Conservation (phyloP, 2,797 vertebrate species). For the Hipposideros larvatus region DNA sequence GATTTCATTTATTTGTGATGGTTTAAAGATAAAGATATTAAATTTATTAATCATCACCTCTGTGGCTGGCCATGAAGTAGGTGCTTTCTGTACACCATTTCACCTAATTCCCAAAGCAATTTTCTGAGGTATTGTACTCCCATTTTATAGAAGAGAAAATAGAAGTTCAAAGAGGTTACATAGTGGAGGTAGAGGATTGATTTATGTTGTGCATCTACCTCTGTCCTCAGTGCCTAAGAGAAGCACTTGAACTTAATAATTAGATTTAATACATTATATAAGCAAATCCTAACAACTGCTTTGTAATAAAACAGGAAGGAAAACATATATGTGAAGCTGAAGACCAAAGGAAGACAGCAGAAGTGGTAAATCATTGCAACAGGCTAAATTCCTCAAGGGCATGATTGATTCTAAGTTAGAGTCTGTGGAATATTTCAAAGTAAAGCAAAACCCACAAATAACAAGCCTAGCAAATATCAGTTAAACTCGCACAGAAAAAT, state of each 20-base stretch:
- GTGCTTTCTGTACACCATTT: not conserved
- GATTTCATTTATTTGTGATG: not conserved
- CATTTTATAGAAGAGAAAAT: not conserved
- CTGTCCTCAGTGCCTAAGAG: not conserved
- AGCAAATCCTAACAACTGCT: not conserved
- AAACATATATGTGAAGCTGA: not conserved
- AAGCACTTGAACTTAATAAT: not conserved
- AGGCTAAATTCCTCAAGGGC: slow-evolving; percentile 16
- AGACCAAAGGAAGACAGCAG: not conserved
- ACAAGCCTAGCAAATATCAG: slow-evolving; percentile 3
- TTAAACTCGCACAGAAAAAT: slow-evolving; percentile 39
- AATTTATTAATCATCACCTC: not conserved
- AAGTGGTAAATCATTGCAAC: not conserved
- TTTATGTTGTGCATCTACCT: not conserved
- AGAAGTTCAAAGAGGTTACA: not conserved
- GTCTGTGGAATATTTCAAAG: slow-evolving; percentile 3
- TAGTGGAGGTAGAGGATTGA: not conserved
- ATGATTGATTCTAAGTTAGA: slow-evolving; percentile 45
- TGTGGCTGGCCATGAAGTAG: not conserved
- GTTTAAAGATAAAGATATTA: not conserved
- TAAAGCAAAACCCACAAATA: slow-evolving; percentile 48
- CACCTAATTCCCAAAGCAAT: not conserved
- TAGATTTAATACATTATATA: not conserved
- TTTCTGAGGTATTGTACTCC: not conserved
- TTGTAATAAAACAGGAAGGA: not conserved